Evolutionary conservation across 2,888 invertebrate genomes (phyloP).

Genomic region (Ophion slaviceki): DNA sequence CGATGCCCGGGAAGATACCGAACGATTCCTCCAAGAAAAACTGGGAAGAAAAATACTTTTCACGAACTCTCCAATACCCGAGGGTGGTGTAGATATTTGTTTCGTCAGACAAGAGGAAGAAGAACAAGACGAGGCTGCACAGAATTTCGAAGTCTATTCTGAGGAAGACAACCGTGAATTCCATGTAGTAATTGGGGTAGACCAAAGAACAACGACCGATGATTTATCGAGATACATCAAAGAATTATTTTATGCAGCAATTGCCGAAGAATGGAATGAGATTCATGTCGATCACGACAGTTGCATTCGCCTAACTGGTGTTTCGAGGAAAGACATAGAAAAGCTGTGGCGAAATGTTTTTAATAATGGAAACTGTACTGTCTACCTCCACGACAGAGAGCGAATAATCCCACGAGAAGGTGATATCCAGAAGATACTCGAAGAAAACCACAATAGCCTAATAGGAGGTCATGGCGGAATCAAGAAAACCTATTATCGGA

Average conservation of each 20-base stretch:
- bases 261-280: slow-evolving; percentile 44
- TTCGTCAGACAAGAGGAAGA: slow-evolving; percentile 21
- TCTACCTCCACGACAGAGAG: not conserved
- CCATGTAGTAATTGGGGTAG: slow-evolving; percentile 38
- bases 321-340: slow-evolving; percentile 25
- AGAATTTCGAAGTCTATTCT: slow-evolving; percentile 29
- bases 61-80: slow-evolving; percentile 51
- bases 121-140: not conserved
- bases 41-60: slow-evolving; percentile 15
- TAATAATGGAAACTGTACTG: not conserved
- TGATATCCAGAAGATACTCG: slow-evolving; percentile 44
- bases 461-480: slow-evolving; percentile 73
- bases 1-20: slow-evolving; percentile 10
- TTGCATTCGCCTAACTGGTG: slow-evolving; percentile 23
- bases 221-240: slow-evolving; percentile 7
- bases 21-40: not conserved
- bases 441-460: slow-evolving; percentile 67
- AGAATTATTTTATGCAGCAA: slow-evolving; percentile 11
- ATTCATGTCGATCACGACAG: slow-evolving; percentile 13
- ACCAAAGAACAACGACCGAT: slow-evolving; percentile 10
- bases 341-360: slow-evolving; percentile 22
- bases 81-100: slow-evolving; percentile 48
- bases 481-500: slow-evolving; percentile 69
- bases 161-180: slow-evolving; percentile 43
- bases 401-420: slow-evolving; percentile 6